Percentiles rank a stretch among this genome's conserved stretches.
phyloP scores from a whole-genome alignment of 2,888 invertebrate genomes.

The Bombyx huttoni region DNA sequence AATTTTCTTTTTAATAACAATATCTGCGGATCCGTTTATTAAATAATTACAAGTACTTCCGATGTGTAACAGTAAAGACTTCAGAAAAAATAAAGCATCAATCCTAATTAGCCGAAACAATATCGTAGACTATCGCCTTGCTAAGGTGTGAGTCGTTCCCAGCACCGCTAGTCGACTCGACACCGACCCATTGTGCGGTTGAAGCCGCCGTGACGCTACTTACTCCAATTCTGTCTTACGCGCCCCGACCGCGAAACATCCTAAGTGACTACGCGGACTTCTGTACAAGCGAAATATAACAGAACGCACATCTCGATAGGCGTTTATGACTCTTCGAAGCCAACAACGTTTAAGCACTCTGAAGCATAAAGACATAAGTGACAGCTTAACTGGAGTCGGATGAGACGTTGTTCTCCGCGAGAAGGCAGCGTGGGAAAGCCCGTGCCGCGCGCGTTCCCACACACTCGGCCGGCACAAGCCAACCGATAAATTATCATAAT shows the following conservation, averaged over 20 bases:
- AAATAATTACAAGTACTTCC: no score
- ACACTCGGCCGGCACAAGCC: slow-evolving; percentile 71
- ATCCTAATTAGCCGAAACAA: slow-evolving; percentile 63
- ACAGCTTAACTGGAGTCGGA: slow-evolving; percentile 18
- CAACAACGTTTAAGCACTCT: slow-evolving; percentile 10
- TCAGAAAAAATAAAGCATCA: slow-evolving; percentile 23
- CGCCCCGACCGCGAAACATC: slow-evolving; percentile 38
- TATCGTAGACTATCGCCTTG: slow-evolving; percentile 56
- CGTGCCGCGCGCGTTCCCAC: slow-evolving; percentile 72
- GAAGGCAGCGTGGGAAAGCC: slow-evolving; percentile 65
- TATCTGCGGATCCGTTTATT: no score
- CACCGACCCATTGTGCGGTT: slow-evolving; percentile 67
- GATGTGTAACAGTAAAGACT: not conserved
- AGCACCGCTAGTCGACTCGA: slow-evolving; percentile 64
- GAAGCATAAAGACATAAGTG: slow-evolving; percentile 41
- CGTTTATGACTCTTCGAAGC: slow-evolving; percentile 35
- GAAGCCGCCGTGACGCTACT: slow-evolving; percentile 70
- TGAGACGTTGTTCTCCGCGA: slow-evolving; percentile 40
- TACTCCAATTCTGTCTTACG: slow-evolving; percentile 67
- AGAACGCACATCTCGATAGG: slow-evolving; percentile 17
- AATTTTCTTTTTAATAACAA: no score
- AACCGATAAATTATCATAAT: slow-evolving; percentile 74
- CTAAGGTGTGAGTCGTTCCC: slow-evolving; percentile 61
- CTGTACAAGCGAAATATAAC: slow-evolving; percentile 23
- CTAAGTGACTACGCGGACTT: slow-evolving; percentile 33